A percentile compares a stretch with the other conserved stretches of the same genome.
phyloP scores from a whole-genome alignment of 2,888 invertebrate genomes.

The Ceriagrion tenellum region DNA sequence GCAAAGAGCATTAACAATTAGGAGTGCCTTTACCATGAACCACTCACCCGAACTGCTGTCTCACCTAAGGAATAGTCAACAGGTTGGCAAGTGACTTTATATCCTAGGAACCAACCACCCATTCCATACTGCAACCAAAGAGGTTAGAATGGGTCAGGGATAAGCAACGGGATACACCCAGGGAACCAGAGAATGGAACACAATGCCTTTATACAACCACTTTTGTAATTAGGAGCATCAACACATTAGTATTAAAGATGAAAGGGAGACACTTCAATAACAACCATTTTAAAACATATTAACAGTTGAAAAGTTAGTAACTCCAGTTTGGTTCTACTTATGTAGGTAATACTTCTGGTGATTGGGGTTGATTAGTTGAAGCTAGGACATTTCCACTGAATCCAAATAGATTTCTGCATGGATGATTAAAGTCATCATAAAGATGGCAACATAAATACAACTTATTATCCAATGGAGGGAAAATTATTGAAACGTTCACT shows the following conservation, averaged over 20 bases:
- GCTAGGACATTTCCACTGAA: background rate
- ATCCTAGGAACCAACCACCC: conserved; percentile 71
- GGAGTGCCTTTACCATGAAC: conserved; percentile 1
- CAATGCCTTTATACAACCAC: background rate
- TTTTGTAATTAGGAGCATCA: background rate
- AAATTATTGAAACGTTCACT: background rate
- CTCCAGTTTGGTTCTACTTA: background rate
- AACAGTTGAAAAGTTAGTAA: background rate
- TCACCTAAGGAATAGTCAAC: conserved; percentile 71
- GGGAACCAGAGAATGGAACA: conserved; percentile 9
- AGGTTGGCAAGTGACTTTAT: conserved; percentile 71
- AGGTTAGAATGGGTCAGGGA: conserved; percentile 62
- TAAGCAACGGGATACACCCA: conserved; percentile 47
- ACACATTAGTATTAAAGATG: background rate
- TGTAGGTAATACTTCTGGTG: background rate
- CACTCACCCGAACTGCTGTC: conserved; percentile 71
- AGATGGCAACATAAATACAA: background rate
- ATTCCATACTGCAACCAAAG: conserved; percentile 70
- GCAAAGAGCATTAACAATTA: background rate
- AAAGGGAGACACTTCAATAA: background rate
- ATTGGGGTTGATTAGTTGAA: background rate
- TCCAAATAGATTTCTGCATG: background rate
- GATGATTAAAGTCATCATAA: background rate
- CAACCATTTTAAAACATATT: background rate
- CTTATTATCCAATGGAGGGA: background rate